A percentile compares a stretch with the other conserved stretches of the same genome.
Conservation (phyloP, 2,113 vertebrate genomes). For the Macrotis lagotis region DNA sequence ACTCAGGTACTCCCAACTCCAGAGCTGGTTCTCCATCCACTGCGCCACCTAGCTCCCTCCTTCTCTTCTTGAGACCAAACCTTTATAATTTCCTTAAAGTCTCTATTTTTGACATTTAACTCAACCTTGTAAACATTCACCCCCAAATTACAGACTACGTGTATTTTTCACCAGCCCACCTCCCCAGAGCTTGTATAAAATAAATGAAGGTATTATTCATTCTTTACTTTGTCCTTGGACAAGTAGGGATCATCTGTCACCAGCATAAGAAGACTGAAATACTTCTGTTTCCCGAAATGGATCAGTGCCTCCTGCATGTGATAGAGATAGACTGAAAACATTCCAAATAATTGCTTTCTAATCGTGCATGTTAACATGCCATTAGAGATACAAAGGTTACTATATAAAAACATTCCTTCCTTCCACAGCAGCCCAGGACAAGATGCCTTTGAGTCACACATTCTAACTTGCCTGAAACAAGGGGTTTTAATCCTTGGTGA, state of each 20-base stretch:
- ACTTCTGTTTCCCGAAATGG: slow-evolving; percentile 41
- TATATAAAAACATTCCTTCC: slow-evolving; percentile 19
- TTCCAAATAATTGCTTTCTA: slow-evolving; percentile 62
- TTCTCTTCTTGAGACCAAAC: neutral
- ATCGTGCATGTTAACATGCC: slow-evolving; percentile 6
- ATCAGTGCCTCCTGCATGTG: slow-evolving; percentile 25
- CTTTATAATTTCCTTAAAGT: slow-evolving; percentile 14
- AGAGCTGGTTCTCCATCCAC: too few species aligned
- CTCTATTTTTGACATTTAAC: slow-evolving; percentile 53
- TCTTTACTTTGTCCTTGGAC: slow-evolving; percentile 31
- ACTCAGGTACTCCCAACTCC: too few species aligned
- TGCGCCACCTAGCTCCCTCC: too few species aligned
- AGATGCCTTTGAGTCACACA: slow-evolving; percentile 36
- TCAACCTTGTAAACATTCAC: slow-evolving; percentile 18
- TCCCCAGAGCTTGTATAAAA: slow-evolving; percentile 39
- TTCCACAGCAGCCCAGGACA: neutral
- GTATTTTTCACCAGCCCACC: slow-evolving; percentile 26
- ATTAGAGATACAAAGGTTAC: neutral
- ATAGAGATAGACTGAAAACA: slow-evolving; percentile 42
- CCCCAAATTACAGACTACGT: slow-evolving; percentile 41
- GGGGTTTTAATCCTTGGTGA: slow-evolving; percentile 56
- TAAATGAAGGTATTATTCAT: slow-evolving; percentile 51
- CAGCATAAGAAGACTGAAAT: slow-evolving; percentile 24
- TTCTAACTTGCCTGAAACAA: slow-evolving; percentile 18
- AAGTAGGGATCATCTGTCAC: slow-evolving; percentile 29